A percentile compares a stretch with the other conserved stretches of the same genome.
Conservation (phyloP, 2,888 invertebrate genomes). For the Phalangium opilio region DNA sequence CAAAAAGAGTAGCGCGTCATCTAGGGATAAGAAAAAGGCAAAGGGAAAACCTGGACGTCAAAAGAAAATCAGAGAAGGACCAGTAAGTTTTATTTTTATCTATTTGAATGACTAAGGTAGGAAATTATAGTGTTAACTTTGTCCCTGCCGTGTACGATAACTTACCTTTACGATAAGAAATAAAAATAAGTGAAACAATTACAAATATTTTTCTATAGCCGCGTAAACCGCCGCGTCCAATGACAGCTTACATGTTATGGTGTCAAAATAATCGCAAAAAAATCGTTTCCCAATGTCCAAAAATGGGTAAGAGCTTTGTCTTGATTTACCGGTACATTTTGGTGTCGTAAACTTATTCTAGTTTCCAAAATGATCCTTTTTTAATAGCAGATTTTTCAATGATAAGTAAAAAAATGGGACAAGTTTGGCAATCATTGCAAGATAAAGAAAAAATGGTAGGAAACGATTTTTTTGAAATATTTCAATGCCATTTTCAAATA, state of each 20-base stretch:
- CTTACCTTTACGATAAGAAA: no score
- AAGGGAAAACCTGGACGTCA: no score
- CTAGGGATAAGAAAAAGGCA: no score
- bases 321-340: constrained; percentile 4
- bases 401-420: constrained; percentile 66
- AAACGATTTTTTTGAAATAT: constrained; percentile 12
- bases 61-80: no score
- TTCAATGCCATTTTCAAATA: constrained; percentile 8
- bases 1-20: no score
- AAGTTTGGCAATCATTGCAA: constrained; percentile 69
- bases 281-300: constrained; percentile 51
- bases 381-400: constrained; percentile 49
- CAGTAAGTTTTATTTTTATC: no score
- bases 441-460: constrained; percentile 40
- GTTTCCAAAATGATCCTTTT: no score
- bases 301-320: constrained; percentile 43
- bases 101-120: no score
- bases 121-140: no score
- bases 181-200: no score
- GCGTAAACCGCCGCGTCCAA: constrained; percentile 37
- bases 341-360: not conserved
- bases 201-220: no score
- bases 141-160: no score
- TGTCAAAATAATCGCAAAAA: constrained; percentile 64
- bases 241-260: constrained; percentile 84